Evolutionary conservation across 2,888 invertebrate genomes (phyloP).

Genomic region (Stenolophus ochropezus): DNA sequence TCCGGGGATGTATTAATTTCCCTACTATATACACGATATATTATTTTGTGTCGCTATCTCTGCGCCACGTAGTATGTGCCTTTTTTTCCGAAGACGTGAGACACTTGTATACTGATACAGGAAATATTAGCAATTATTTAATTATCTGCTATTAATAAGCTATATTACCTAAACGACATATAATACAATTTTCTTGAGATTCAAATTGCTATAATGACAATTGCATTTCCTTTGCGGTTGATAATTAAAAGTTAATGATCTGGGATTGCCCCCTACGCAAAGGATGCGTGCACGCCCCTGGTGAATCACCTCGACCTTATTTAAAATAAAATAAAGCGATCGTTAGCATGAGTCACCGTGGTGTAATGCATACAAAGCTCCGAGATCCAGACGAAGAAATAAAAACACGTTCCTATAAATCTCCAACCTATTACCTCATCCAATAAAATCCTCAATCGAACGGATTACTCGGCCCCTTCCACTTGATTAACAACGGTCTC

Average conservation of each 20-base stretch:
- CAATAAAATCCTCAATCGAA: not conserved
- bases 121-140: no score
- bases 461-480: no score
- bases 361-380: slow-evolving; percentile 37
- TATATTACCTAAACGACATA: no score
- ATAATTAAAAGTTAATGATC: not conserved
- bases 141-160: no score
- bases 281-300: not conserved
- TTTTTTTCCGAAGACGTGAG: no score
- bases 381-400: not conserved
- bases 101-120: no score
- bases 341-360: slow-evolving; percentile 19
- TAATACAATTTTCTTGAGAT: no score
- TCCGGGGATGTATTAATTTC: no score
- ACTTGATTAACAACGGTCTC: no score
- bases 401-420: not conserved
- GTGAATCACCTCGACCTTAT: slow-evolving; percentile 38
- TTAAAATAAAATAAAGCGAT: slow-evolving; percentile 39
- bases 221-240: not conserved
- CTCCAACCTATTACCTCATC: not conserved
- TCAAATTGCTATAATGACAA: not conserved
- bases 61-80: no score
- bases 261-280: not conserved
- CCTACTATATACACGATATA: no score
- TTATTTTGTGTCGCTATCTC: no score